Base-by-base conservation (phyloP, 2,888 invertebrate species). In the Clepsis dumicolana region DNA sequence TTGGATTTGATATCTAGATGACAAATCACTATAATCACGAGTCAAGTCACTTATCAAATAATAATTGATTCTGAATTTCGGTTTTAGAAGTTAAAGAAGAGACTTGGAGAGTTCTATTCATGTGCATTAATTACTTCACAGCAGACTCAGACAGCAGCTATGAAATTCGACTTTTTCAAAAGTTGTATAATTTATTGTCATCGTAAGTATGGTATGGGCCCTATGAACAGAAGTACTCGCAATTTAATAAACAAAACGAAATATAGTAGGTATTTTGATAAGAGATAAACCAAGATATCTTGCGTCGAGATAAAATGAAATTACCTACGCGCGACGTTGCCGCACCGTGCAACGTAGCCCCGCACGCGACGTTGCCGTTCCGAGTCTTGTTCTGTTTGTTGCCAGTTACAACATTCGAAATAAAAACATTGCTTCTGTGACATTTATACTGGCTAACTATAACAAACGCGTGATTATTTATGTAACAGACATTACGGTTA, bases 241-340 rank as follows among this genome's bases (percentile, higher is more conserved):
- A 57, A 59, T 59, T 59, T 41, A 38, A 59, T 59, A 64, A 73
- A 75, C 71, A 71, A 73, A 72, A 80, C 77, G 65, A 72, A 74
- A 65, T 65, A 66, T 65, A 70, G 50, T 44, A 48, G 61, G 59
- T 38, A 76, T 76, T 74, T 77, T 83, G 85, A 84, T 85, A 88
- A 84, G 75, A 85, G 84, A 88, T 87, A 85, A 82, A 77, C 62
- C 38, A 21, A 60, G 25, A 24, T 50, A 62, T 84, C 79, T 78
- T 74, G 72, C 70, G 70, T 77, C 75, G 72, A 71, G 70, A 76
- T 79, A 81, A 84, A 88, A 90, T 89, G 88, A 89, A 89, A 90
- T 90, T 88, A 48, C 48, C 21, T 48, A 90, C 90, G 89, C 85
- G 82, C 85, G 81, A 74, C 78, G 89, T 86, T 89, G 91, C 88